Conservation (phyloP, 2,113 vertebrate genomes). For the Furnarius figulus region DNA sequence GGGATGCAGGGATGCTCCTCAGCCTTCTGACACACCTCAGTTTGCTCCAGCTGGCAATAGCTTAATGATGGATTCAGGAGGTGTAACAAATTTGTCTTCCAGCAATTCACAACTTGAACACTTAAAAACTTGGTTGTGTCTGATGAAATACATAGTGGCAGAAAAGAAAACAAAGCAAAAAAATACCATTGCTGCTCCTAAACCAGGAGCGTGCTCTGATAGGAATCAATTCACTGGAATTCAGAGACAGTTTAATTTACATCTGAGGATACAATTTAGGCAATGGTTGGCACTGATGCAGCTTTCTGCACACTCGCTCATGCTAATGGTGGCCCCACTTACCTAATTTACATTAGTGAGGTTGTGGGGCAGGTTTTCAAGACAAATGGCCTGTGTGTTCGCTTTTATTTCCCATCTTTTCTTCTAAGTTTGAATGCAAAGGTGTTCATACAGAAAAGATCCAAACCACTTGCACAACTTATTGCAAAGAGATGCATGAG, state of each 20-base stretch:
- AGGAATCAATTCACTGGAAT: not conserved
- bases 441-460: not conserved
- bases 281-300: not conserved
- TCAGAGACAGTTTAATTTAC: not conserved
- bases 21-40: not conserved
- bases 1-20: not conserved
- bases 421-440: not conserved
- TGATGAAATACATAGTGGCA: not conserved
- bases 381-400: not conserved
- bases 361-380: not conserved
- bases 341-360: not conserved
- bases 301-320: not conserved
- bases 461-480: not conserved
- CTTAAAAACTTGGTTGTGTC: not conserved
- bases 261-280: not conserved
- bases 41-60: not conserved
- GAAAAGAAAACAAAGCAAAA: not conserved
- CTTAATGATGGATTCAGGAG: not conserved
- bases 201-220: not conserved
- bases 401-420: not conserved
- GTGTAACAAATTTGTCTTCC: not conserved
- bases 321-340: not conserved
- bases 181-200: not conserved
- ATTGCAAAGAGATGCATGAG: not conserved
- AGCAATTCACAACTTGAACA: not conserved